Evolutionary conservation across 2,113 vertebrate genomes (phyloP).

Genomic region (Oenanthe melanoleuca): DNA sequence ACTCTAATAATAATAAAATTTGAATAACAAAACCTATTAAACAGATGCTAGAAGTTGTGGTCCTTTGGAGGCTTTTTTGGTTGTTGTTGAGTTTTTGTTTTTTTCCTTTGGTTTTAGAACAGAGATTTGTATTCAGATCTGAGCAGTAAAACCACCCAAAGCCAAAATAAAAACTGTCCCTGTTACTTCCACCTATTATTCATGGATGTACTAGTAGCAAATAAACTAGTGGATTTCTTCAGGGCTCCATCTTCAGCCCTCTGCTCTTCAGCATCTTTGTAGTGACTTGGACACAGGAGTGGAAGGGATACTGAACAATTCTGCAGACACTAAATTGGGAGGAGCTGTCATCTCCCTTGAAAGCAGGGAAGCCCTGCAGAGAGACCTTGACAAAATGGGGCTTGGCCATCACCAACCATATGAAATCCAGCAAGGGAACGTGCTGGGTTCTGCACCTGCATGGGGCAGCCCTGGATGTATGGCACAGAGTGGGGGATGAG

Average conservation of each 20-base stretch:
- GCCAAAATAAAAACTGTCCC: neutral
- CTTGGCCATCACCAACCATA: neutral
- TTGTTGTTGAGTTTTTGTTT: neutral
- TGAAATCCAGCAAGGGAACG: neutral
- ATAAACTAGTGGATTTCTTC: neutral
- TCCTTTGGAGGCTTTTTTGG: rapidly evolving
- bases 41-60: neutral
- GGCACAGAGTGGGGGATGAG: neutral
- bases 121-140: neutral
- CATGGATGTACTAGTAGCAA: neutral
- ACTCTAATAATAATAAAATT: neutral
- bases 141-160: neutral
- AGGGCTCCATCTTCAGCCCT: neutral
- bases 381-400: rapidly evolving
- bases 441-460: neutral
- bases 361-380: neutral
- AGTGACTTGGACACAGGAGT: neutral
- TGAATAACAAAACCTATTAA: neutral
- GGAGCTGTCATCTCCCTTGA: neutral
- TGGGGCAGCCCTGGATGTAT: neutral
- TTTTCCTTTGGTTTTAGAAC: neutral
- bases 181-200: neutral
- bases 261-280: neutral
- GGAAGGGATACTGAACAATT: neutral
- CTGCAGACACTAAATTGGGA: rapidly evolving